Evolutionary conservation across 2,797 vertebrate species (phyloP).

Genomic region (Anguilla anguilla): DNA sequence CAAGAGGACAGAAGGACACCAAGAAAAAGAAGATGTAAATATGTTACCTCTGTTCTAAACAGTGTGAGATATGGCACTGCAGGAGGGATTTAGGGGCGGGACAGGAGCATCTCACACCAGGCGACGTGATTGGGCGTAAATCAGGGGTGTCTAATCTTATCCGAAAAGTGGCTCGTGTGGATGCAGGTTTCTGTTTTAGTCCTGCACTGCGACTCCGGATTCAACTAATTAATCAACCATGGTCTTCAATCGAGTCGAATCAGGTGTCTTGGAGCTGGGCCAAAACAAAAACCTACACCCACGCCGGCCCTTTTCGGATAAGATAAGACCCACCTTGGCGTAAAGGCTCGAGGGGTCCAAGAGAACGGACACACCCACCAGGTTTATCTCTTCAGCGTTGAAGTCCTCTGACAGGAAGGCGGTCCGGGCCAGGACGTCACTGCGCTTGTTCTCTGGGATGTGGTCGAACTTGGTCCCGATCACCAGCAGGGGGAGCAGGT

Average conservation of each 20-base stretch:
- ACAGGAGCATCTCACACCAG: background rate
- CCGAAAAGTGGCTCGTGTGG: too few species aligned
- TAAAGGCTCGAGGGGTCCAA: background rate
- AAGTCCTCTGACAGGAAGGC: slow-evolving; percentile 97
- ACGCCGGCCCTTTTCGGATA: too few species aligned
- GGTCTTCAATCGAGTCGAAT: too few species aligned
- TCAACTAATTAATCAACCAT: too few species aligned
- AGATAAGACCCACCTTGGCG: too few species aligned
- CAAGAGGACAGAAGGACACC: too few species aligned
- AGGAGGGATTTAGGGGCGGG: background rate
- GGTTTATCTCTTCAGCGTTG: slow-evolving; percentile 96
- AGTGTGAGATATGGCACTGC: background rate
- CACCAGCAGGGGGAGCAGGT: slow-evolving; percentile 89
- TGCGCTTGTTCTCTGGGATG: slow-evolving; percentile 91
- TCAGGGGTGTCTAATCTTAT: too few species aligned
- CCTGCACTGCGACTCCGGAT: too few species aligned
- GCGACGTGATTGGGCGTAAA: background rate
- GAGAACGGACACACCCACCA: slow-evolving; percentile 71
- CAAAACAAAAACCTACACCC: too few species aligned
- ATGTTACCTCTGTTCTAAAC: background rate
- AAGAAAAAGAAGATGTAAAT: too few species aligned
- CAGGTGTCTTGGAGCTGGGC: too few species aligned
- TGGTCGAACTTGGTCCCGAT: slow-evolving; percentile 98
- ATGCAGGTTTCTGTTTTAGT: too few species aligned
- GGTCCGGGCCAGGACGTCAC: slow-evolving; percentile 89